phyloP scores from a whole-genome alignment of 2,888 invertebrate species.

The Theretra japonica region DNA sequence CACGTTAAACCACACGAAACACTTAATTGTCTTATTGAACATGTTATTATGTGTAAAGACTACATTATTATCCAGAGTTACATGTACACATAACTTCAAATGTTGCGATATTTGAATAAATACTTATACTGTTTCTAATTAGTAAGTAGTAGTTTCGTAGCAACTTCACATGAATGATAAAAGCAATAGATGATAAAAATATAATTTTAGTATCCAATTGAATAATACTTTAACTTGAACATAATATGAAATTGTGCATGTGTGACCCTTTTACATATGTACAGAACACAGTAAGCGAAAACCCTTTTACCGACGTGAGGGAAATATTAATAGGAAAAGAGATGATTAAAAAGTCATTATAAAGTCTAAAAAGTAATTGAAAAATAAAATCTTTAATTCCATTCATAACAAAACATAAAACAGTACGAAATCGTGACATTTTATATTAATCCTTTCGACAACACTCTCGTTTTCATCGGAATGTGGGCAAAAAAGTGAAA shows the following conservation, averaged over 20 bases:
- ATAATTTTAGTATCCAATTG: too few species aligned
- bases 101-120: background rate
- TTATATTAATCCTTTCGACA: conserved; percentile 13
- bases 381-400: background rate
- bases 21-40: conserved; percentile 21
- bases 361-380: background rate
- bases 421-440: background rate
- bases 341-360: too few species aligned
- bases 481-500: conserved; percentile 52
- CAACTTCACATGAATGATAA: too few species aligned
- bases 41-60: conserved; percentile 3
- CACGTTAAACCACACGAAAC: conserved; percentile 13
- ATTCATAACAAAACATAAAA: background rate
- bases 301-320: too few species aligned
- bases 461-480: conserved; percentile 65
- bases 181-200: too few species aligned
- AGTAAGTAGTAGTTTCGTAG: too few species aligned
- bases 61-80: background rate
- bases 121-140: too few species aligned
- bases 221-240: too few species aligned
- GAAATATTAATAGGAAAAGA: too few species aligned
- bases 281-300: too few species aligned
- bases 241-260: too few species aligned
- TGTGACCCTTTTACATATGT: too few species aligned
- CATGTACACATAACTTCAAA: background rate